Evolutionary conservation across 53 echinoderm and acorn worm species (phyloP).

Genomic region (Antedon mediterranea): DNA sequence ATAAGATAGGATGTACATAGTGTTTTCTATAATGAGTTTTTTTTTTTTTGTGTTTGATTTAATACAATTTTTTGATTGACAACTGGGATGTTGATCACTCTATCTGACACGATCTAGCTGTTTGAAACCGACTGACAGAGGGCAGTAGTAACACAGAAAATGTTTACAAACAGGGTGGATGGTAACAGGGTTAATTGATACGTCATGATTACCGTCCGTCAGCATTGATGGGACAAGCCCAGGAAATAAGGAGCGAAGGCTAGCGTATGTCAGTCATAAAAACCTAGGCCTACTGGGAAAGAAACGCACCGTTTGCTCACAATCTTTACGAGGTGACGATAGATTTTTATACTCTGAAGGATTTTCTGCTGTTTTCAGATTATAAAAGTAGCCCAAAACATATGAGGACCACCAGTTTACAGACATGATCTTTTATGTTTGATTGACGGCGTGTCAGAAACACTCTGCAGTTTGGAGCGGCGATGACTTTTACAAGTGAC

Average conservation of each 20-base stretch:
- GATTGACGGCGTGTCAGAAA: not conserved
- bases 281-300: not conserved
- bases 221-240: not conserved
- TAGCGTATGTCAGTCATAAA: not conserved
- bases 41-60: no score
- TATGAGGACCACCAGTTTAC: not conserved
- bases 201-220: not conserved
- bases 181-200: not conserved
- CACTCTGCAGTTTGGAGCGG: not conserved
- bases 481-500: not conserved
- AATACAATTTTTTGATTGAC: no score
- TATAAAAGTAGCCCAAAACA: not conserved
- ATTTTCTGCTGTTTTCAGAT: not conserved
- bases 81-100: no score
- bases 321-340: not conserved
- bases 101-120: no score
- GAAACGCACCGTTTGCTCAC: not conserved
- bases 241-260: not conserved
- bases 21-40: no score
- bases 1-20: no score
- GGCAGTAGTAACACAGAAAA: not conserved
- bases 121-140: no score
- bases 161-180: not conserved
- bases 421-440: not conserved
- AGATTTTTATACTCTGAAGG: not conserved